Conservation (phyloP, 2,113 vertebrate genomes). For the Entelurus aequoreus region DNA sequence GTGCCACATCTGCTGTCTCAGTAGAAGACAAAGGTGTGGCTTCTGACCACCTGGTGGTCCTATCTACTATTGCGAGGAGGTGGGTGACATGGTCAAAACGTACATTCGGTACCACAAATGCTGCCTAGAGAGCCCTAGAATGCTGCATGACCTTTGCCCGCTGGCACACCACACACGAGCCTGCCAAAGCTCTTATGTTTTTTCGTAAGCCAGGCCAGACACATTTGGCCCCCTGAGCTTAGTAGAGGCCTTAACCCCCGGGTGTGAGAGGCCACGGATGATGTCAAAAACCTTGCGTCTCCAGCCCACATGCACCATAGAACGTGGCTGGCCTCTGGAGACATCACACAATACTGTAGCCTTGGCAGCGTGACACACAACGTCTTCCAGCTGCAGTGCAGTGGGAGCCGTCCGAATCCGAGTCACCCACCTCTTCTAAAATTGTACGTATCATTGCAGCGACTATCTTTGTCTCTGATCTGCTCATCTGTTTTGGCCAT, state of each 20-base stretch:
- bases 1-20: background rate
- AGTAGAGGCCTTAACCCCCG: background rate
- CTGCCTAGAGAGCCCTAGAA: background rate
- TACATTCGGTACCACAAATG: background rate
- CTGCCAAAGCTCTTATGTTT: background rate
- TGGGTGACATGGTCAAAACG: background rate
- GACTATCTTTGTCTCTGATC: too few relatives aligned
- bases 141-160: background rate
- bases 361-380: background rate
- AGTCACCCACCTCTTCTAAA: too few relatives aligned
- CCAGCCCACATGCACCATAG: background rate
- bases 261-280: background rate
- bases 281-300: background rate
- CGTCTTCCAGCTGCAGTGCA: background rate
- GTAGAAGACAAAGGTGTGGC: background rate
- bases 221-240: background rate
- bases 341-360: background rate
- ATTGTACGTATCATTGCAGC: too few relatives aligned
- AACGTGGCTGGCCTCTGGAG: background rate
- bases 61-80: background rate
- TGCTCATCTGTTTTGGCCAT: too few relatives aligned
- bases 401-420: background rate
- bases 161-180: background rate
- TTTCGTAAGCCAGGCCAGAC: background rate
- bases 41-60: conserved; percentile 1